Percentiles rank a stretch among this genome's conserved stretches.
Conservation (phyloP, 2,888 invertebrate genomes). For the Oithona nana region DNA sequence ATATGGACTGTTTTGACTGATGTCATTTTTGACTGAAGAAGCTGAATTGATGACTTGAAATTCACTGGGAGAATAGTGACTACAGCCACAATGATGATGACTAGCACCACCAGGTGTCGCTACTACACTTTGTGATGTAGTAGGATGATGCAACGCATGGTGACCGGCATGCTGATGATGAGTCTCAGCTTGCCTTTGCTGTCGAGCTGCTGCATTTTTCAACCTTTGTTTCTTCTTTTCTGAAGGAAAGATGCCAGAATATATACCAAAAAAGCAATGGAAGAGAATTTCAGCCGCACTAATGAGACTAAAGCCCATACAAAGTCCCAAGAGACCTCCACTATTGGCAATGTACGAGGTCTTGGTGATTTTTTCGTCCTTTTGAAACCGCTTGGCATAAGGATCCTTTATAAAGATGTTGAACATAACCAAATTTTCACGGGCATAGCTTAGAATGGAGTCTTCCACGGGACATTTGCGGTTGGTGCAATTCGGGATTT, state of each 20-base stretch:
- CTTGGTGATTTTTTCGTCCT: constrained; percentile 17
- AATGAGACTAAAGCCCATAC: constrained; percentile 13
- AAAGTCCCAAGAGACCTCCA: constrained; percentile 15
- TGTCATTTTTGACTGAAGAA: background rate
- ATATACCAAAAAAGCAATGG: constrained; percentile 15
- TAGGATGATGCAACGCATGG: no score
- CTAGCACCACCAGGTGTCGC: background rate
- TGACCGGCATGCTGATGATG: no score
- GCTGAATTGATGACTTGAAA: background rate
- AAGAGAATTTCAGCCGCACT: constrained; percentile 13
- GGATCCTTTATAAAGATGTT: constrained; percentile 17
- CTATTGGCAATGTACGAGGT: constrained; percentile 15
- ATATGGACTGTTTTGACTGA: no score
- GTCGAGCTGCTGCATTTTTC: no score
- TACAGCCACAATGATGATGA: background rate
- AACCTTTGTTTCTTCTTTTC: background rate
- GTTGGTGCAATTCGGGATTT: constrained; percentile 4
- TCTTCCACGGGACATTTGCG: constrained; percentile 1
- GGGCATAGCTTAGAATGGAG: constrained; percentile 2
- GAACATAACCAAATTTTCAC: constrained; percentile 15
- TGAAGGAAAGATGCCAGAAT: constrained; percentile 5
- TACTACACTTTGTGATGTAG: background rate
- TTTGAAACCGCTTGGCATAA: constrained; percentile 14
- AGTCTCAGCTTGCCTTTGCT: no score
- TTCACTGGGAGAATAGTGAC: background rate